Evolutionary conservation across 2,797 vertebrate species (phyloP).

Genomic region (Adelosebastes latens): DNA sequence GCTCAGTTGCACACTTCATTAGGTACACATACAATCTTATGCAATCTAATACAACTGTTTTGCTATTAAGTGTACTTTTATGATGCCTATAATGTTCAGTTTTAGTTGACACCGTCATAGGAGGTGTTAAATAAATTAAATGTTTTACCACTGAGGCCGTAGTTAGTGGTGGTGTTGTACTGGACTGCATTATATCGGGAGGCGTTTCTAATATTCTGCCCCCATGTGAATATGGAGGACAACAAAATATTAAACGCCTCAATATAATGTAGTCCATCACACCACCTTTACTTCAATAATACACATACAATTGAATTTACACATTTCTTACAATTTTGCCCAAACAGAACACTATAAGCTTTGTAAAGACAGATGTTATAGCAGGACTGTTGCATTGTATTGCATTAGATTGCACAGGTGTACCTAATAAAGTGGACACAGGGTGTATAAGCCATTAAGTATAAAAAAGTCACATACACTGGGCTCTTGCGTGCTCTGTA

Average conservation of each 20-base stretch:
- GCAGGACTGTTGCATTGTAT: background rate
- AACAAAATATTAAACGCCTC: too few species aligned
- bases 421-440: background rate
- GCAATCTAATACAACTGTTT: too few species aligned
- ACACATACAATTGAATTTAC: background rate
- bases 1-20: background rate
- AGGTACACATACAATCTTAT: background rate
- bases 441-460: background rate
- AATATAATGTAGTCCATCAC: background rate
- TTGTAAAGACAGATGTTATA: accelerated
- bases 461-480: constrained; percentile 84
- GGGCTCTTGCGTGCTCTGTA: constrained; percentile 89
- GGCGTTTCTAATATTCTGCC: too few species aligned
- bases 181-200: background rate
- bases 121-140: background rate
- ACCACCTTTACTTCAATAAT: background rate
- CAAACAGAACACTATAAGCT: background rate
- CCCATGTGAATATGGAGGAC: too few species aligned
- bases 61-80: too few species aligned
- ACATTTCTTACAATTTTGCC: background rate
- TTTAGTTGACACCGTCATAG: background rate
- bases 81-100: background rate
- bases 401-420: background rate
- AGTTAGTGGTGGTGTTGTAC: background rate
- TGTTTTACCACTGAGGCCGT: background rate